Evolutionary conservation across 2,888 invertebrate species (phyloP), one percentile per base, ranked within the genome.

Genomic region (Scaeva pyrastri): DNA sequence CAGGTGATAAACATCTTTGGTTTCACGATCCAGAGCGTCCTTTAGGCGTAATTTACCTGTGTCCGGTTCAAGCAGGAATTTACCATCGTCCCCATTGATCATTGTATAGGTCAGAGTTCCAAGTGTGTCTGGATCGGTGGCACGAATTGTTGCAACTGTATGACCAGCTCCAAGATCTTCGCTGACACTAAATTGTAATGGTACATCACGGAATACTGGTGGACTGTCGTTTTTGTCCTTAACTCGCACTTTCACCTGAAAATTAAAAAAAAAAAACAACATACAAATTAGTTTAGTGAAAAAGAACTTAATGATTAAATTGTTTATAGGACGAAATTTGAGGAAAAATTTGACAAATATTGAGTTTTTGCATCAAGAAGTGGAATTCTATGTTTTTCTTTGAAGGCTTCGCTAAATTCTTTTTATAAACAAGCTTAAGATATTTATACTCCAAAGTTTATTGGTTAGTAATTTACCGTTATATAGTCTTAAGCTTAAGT

Each of bases 181-280:
- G 2, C 97, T 97, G 1, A 97, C 96, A 75, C 95, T 94, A 91
- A 95, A 96, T 66, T 94, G 94, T 89, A 96, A 93, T 16, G 96
- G 96, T 43, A 95, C 94, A 87, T 96, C 95, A 89, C 95, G 95
- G 94, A 97, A 97, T 73, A 95, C 95, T 4, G 98, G 98, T n/a
- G 98, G 97, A 90, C 97, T 97, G 94, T 98, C 98, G 92, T 98
- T 98, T 93, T 96, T 96, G 93, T 98, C 98, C 91, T 97, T 92
- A 71, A 98, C 96, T 77, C 95, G 95, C 89, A 98, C 95, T 92
- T 95, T 95, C 89, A 98, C 96, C 98, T 98, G 95, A 26, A 94
- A 95, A 89, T 88, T 12, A 21, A 48, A 66, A 48, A 21, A 14
- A 23, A 12, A 19, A 12, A 23, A 58, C 26, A 39, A 31, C 45